phyloP scores from a whole-genome alignment of 2,113 vertebrate genomes.

The Megaptera novaeangliae region DNA sequence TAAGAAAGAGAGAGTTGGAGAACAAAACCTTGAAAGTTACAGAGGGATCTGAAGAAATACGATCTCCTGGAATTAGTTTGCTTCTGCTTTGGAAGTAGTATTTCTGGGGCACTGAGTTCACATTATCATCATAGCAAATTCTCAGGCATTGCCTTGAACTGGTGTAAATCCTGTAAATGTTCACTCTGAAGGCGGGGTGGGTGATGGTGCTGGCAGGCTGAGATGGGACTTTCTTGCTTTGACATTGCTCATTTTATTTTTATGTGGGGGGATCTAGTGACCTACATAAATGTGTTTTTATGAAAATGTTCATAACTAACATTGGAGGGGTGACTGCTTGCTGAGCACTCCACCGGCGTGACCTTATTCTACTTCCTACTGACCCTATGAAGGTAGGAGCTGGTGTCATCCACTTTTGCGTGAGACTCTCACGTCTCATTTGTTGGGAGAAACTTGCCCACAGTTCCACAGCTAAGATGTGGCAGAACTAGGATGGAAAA shows the following conservation, averaged over 20 bases:
- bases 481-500: neutral
- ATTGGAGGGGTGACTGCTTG: neutral
- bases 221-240: neutral
- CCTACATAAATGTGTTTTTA: neutral
- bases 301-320: neutral
- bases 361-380: neutral
- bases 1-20: neutral
- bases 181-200: neutral
- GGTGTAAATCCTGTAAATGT: fast-evolving
- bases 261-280: neutral
- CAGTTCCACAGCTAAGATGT: neutral
- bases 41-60: neutral
- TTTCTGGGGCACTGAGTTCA: neutral
- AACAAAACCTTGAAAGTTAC: neutral
- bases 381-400: neutral
- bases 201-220: neutral
- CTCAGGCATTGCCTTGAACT: neutral
- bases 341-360: neutral
- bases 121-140: neutral
- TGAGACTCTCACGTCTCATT: neutral
- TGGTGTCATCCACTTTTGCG: neutral
- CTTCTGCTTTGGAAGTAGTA: neutral
- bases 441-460: neutral
- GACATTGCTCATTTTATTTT: neutral
- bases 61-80: neutral